Evolutionary conservation across 2,113 vertebrate genomes (phyloP), one percentile per base, ranked within the genome.

Genomic region (Tetraodon nigroviridis): DNA sequence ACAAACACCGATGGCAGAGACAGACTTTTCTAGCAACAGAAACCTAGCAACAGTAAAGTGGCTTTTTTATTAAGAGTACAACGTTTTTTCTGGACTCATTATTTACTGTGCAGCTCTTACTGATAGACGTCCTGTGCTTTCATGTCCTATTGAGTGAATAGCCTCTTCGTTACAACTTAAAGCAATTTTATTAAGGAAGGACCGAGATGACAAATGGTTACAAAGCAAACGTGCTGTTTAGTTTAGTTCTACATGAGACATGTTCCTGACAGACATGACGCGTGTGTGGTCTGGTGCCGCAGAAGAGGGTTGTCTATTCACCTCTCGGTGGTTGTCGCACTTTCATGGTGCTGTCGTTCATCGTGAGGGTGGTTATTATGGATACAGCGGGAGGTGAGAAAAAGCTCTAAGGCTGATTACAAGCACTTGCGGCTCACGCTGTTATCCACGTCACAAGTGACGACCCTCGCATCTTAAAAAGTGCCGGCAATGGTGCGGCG

Each of bases 321-420:
- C 37, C 29, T 20, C 40, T 58, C 17, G n/a, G 19, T 14, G 40
- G 12, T 27, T 42, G 42, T 45, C 12, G 13, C 45, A 47, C 45
- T 47, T 16, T 47, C n/a, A 17, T 18, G 32, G 8, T 37, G 4
- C 32, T 12, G 32, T 37, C 32, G 11, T 37, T 37, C 32, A 37
- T 11, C 10, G 32, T 37, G 32, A 37, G 2, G 7, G 4, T 10
- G n/a, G 16, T 18, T 47, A 47, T 44, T 44, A 44, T 44, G 15
- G 14, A 47, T 18, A 18, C 7, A 16, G 16, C 47, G 22, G 51
- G 64, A 47, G 22, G 12, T 15, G 11, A 11, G 16, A 15, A 55
- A 69, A 59, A 44, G 57, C 18, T 18, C 27, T 37, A 40, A 19
- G 5, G 27, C 5, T 55, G 42, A 66, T 63, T 69, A 44, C 41